Conservation (phyloP, 1,140 invertebrate species). For the Triops cancriformis region DNA sequence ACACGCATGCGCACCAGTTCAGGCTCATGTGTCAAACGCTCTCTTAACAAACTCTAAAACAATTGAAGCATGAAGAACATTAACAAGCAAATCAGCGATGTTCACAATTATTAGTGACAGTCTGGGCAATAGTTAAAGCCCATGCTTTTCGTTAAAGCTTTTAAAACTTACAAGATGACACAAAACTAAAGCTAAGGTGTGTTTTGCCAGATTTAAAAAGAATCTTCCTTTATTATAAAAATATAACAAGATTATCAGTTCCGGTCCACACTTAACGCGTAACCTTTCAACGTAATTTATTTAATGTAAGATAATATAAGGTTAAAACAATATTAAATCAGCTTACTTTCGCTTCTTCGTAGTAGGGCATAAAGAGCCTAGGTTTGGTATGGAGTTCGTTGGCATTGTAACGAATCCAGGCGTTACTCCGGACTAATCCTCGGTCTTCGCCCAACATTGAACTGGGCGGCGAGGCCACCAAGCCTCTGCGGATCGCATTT, state of each 20-base stretch:
- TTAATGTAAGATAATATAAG: too few species aligned
- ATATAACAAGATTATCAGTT: too few species aligned
- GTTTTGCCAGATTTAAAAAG: too few species aligned
- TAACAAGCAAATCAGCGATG: constrained; percentile 20
- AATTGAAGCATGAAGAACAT: constrained; percentile 23
- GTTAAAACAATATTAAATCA: too few species aligned
- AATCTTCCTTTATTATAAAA: too few species aligned
- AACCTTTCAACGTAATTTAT: background rate
- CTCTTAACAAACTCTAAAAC: constrained; percentile 62
- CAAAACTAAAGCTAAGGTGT: background rate
- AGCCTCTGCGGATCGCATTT: constrained; percentile 61
- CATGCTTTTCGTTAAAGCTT: too few species aligned
- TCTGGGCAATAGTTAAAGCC: too few species aligned
- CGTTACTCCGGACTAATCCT: constrained; percentile 60
- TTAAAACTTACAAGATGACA: too few species aligned
- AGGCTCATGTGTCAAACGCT: constrained; percentile 68
- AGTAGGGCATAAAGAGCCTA: constrained; percentile 83
- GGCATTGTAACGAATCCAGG: constrained; percentile 71
- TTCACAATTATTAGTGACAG: background rate
- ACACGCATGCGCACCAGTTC: constrained; percentile 60
- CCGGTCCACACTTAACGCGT: too few species aligned
- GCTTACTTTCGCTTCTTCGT: constrained; percentile 79
- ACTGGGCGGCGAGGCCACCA: constrained; percentile 73
- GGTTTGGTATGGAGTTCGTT: constrained; percentile 75
- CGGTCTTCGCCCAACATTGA: constrained; percentile 63